Conservation (phyloP, 2,888 invertebrate genomes). For the Microdon myrmicae region DNA sequence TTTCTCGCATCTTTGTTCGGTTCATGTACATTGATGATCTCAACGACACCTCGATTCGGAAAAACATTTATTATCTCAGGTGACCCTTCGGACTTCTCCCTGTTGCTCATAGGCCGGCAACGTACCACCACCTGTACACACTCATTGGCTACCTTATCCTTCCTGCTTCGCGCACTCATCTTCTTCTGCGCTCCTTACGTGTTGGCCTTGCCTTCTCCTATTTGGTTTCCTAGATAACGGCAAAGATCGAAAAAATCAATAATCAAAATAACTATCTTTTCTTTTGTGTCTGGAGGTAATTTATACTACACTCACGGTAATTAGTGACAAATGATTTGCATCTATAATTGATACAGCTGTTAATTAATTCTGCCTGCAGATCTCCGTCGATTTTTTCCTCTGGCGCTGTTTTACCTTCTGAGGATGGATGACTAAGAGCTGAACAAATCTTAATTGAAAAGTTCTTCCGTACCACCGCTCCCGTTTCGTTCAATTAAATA, state of each 20-base stretch:
- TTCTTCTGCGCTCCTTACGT: no score
- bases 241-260: constrained; percentile 41
- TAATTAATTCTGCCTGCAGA: no score
- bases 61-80: constrained; percentile 80
- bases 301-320: no score
- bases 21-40: constrained; percentile 80
- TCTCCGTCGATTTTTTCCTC: no score
- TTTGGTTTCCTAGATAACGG: constrained; percentile 32
- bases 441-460: no score
- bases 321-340: no score
- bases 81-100: constrained; percentile 73
- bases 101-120: constrained; percentile 93
- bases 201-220: background rate
- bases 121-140: constrained; percentile 97
- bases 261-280: constrained; percentile 11
- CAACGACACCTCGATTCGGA: constrained; percentile 88
- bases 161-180: constrained; percentile 62
- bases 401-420: no score
- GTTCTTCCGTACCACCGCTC: no score
- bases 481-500: no score
- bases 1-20: constrained; percentile 81
- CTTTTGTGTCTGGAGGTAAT: no score
- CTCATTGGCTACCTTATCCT: constrained; percentile 72
- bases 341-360: no score
- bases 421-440: no score